Evolutionary conservation across 2,113 vertebrate genomes (phyloP).

Genomic region (Penelope pileata): DNA sequence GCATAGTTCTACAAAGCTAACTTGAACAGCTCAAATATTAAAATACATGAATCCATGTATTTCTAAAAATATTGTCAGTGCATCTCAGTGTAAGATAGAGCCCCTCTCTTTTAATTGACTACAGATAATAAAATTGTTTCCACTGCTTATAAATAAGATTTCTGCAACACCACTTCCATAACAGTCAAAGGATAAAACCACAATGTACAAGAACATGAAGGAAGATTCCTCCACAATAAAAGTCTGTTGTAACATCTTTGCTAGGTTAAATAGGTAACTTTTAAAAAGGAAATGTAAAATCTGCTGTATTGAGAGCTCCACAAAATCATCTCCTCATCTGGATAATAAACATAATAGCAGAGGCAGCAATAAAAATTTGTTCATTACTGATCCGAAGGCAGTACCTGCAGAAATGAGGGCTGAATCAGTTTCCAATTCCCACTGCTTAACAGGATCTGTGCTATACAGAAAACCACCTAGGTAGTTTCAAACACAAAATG

Average conservation of each 20-base stretch:
- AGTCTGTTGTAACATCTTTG: neutral
- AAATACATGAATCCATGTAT: neutral
- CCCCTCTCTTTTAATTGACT: neutral
- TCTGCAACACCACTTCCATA: neutral
- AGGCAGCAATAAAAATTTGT: slow-evolving; percentile 16
- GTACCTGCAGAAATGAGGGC: neutral
- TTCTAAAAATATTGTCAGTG: neutral
- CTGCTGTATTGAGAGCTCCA: neutral
- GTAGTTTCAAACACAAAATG: slow-evolving; percentile 44
- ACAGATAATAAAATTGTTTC: neutral
- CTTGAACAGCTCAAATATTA: neutral
- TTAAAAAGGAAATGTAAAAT: neutral
- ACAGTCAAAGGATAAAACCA: neutral
- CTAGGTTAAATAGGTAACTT: neutral
- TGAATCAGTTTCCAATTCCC: slow-evolving; percentile 23
- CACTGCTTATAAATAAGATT: neutral
- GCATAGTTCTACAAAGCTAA: neutral
- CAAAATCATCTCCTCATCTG: slow-evolving; percentile 31
- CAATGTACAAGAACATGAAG: neutral
- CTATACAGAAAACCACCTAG: slow-evolving; percentile 11
- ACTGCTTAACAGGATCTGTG: neutral
- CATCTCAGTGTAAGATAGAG: neutral
- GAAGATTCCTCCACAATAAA: neutral
- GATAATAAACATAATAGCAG: neutral
- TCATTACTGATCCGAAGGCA: slow-evolving; percentile 33